Base-by-base conservation (phyloP, 2,888 invertebrate genomes). In the Ditula angustiorana region DNA sequence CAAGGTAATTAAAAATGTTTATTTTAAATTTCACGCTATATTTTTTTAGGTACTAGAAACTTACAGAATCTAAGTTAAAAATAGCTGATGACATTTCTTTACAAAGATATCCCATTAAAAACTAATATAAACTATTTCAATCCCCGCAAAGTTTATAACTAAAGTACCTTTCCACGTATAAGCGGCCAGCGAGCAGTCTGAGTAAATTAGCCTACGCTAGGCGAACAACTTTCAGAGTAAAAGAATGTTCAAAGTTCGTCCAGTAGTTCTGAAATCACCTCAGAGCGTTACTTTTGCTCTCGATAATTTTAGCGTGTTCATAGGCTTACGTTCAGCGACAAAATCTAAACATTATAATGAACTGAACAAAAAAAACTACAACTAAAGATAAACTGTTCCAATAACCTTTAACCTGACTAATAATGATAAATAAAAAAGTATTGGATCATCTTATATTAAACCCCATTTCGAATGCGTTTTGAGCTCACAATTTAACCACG, bases 161-260 rank as follows among this genome's bases (percentile, higher is more conserved):
- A 13, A 58, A 58, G 26, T 58, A 30, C 13, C n/a, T n/a, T 19
- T 23, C n/a, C 24, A 11, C 10, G 26, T 28, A 26, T 13, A 44
- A 19, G 35, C 24, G 58, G 41, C 30, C 49, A 21, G 26, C 19
- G 44, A 21, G 26, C 19, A 33, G 41, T 63, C 50, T 21, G 52
- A 64, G 52, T 52, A 46, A 58, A 64, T 64, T 64, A 64, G 46
- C 58, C 41, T 46, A 21, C 11, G 44, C 24, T 26, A 28, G 19
- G 30, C 19, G 33, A 52, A 10, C 24, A 35, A 46, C 33, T 63
- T 35, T 33, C 23, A 30, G 10, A 44, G 26, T 8, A 8, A 57
- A 64, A 35, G 16, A 52, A 58, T 46, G 16, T n/a, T 19, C 7
- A 16, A 44, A 47, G 35, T 47, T 28, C 19, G 13, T 19, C 21